Evolutionary conservation across 2,797 vertebrate species (phyloP).

Genomic region (Anguilla marmorata): DNA sequence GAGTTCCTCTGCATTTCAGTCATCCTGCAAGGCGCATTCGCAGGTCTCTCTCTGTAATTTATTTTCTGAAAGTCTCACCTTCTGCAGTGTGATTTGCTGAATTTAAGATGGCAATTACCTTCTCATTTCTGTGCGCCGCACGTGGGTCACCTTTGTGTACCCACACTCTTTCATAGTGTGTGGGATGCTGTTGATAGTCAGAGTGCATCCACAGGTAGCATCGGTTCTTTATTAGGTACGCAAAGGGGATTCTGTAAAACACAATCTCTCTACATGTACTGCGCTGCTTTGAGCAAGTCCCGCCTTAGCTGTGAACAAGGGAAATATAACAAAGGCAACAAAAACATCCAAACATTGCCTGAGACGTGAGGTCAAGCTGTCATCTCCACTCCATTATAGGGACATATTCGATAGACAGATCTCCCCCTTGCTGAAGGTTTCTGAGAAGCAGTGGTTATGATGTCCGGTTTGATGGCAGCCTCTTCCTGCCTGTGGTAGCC

Average conservation of each 20-base stretch:
- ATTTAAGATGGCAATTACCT: not conserved
- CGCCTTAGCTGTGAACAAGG: conserved; percentile 21
- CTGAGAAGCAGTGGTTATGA: not conserved
- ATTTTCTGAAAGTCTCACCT: not conserved
- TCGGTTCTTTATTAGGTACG: conserved; percentile 18
- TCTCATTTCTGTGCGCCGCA: not conserved
- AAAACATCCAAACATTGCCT: not conserved
- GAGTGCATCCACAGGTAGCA: not conserved
- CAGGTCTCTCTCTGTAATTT: not conserved
- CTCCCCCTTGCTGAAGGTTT: not conserved
- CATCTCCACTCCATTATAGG: not conserved
- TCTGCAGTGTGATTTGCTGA: conserved; percentile 15
- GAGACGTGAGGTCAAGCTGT: not conserved
- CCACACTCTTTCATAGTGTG: not conserved
- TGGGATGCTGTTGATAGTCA: conserved; percentile 8
- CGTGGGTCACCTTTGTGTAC: not conserved
- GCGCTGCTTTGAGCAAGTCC: conserved; percentile 42
- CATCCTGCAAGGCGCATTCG: not conserved
- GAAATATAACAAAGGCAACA: conserved; percentile 21
- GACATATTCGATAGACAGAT: not conserved
- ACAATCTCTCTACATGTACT: conserved; percentile 31
- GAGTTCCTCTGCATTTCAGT: not conserved
- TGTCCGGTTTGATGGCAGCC: not conserved
- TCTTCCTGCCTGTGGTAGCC: not conserved
- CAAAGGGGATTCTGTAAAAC: conserved; percentile 27